Evolutionary conservation across 1,140 invertebrate species (phyloP).

Genomic region (Hestina assimilis): DNA sequence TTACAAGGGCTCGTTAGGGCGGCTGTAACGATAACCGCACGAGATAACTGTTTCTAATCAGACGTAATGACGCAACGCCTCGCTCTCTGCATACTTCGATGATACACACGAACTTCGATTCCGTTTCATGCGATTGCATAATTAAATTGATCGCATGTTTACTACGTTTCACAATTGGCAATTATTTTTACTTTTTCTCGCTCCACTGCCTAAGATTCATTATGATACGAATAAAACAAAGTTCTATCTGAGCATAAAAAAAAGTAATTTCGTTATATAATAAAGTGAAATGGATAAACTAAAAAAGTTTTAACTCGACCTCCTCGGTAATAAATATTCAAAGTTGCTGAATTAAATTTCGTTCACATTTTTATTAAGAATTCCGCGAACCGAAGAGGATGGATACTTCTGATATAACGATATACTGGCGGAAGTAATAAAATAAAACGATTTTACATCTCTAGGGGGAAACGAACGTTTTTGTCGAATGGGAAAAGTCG

Average conservation of each 20-base stretch:
- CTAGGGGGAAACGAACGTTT: slow-evolving; percentile 74
- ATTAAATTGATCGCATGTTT: slow-evolving; percentile 9
- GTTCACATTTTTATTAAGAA: slow-evolving; percentile 46
- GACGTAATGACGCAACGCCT: slow-evolving; percentile 56
- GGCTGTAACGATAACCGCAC: slow-evolving; percentile 62
- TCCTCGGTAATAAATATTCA: slow-evolving; percentile 25
- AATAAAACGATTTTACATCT: slow-evolving; percentile 79
- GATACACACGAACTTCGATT: slow-evolving; percentile 15
- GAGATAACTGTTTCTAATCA: slow-evolving; percentile 72
- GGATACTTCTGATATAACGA: slow-evolving; percentile 63
- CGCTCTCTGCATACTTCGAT: slow-evolving; percentile 18
- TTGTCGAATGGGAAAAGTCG: slow-evolving; percentile 75
- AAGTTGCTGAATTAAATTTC: slow-evolving; percentile 30
- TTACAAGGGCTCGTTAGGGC: slow-evolving; percentile 65
- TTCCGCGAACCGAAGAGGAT: slow-evolving; percentile 46
- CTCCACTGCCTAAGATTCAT: background rate
- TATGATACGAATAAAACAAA: background rate
- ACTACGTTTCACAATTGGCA: background rate
- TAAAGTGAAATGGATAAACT: slow-evolving; percentile 22
- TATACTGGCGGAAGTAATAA: slow-evolving; percentile 76
- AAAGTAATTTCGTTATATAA: slow-evolving; percentile 5
- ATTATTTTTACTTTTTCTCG: too few relatives aligned
- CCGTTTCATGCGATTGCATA: slow-evolving; percentile 7
- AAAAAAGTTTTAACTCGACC: slow-evolving; percentile 20
- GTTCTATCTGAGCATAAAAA: background rate